These are phyloP conservation scores for Anticlea derivata DNA, from an alignment of 2,888 invertebrate genomes.

Conservation along the genomic window DNA sequence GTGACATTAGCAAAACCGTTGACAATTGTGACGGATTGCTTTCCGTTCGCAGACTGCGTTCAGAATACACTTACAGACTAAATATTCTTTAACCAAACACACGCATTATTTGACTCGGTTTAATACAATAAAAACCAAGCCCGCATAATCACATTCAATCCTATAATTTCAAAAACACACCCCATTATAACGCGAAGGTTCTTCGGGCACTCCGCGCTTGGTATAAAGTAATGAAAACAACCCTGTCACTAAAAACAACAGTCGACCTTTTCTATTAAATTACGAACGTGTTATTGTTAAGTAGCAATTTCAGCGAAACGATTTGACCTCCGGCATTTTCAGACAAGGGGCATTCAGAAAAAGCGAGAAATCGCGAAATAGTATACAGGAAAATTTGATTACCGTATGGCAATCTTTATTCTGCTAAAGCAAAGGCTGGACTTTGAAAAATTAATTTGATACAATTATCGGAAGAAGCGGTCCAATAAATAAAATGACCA, in stretches of 20 bases:
- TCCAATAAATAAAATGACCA: too few species aligned
- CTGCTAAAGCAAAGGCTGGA: too few species aligned
- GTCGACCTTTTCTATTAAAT: constrained; percentile 51
- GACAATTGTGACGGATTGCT: too few species aligned
- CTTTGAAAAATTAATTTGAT: too few species aligned
- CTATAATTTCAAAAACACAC: constrained; percentile 22
- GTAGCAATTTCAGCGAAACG: constrained; percentile 45
- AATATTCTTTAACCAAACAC: too few species aligned
- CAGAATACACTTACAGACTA: too few species aligned
- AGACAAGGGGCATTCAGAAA: constrained; percentile 6
- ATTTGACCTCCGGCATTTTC: constrained; percentile 38
- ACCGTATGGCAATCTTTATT: too few species aligned
- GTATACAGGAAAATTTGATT: too few species aligned
- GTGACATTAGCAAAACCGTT: too few species aligned
- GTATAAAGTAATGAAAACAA: constrained; percentile 45
- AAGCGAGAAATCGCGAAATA: too few species aligned
- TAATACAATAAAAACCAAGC: background rate
- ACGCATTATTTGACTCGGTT: background rate
- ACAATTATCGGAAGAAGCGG: too few species aligned
- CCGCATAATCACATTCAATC: constrained; percentile 25
- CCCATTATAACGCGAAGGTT: constrained; percentile 13
- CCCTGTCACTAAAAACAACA: constrained; percentile 48
- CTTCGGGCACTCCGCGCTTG: constrained; percentile 35
- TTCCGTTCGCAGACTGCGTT: too few species aligned
- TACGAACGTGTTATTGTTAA: constrained; percentile 45